These are phyloP conservation scores for Eilema depressum DNA, from an alignment of 2,888 invertebrate genomes.

Conservation along the genomic window DNA sequence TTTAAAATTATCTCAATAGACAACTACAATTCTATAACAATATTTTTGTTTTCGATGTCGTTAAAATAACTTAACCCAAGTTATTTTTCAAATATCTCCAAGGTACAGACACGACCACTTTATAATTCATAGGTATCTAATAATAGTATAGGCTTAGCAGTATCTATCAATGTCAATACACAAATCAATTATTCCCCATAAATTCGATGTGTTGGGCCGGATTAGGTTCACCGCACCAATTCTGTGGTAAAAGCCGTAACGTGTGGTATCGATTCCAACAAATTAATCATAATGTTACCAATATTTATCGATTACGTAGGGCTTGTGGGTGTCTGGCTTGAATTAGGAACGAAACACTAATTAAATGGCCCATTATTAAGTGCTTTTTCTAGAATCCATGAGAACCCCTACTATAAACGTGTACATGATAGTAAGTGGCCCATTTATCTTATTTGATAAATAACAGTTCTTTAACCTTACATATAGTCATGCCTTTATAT, in stretches of 20 bases:
- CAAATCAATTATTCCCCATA: constrained; percentile 21
- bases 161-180: neutral
- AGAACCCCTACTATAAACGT: neutral
- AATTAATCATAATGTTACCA: constrained; percentile 28
- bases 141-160: neutral
- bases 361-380: neutral
- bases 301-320: constrained; percentile 21
- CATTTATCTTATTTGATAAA: neutral
- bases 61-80: no score
- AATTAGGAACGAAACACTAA: constrained; percentile 7
- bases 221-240: constrained; percentile 34
- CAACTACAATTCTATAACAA: no score
- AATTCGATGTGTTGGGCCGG: constrained; percentile 8
- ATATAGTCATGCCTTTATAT: no score
- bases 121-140: no score
- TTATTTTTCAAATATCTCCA: no score
- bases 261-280: constrained; percentile 26
- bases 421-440: no score
- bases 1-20: no score
- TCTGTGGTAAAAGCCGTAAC: constrained; percentile 21
- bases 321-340: neutral
- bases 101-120: no score
- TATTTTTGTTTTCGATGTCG: no score
- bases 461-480: neutral
- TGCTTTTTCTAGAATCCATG: neutral